Evolutionary conservation across 2,113 vertebrate genomes (phyloP), one percentile per base, ranked within the genome.

Genomic region (Puffinus mauretanicus): DNA sequence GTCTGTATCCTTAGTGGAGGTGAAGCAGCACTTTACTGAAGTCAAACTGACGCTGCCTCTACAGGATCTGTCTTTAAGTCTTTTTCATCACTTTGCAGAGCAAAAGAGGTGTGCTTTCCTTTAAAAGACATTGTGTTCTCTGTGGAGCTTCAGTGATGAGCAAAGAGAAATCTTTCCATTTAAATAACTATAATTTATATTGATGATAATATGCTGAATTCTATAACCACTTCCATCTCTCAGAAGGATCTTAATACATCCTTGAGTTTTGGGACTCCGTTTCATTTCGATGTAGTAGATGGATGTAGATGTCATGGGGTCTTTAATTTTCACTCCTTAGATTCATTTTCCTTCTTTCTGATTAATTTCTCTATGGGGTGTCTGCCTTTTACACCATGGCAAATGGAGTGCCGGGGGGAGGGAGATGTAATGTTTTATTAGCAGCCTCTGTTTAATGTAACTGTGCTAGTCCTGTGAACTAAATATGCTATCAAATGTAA

Each of bases 351-450:
- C 86, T 80, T 90, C 88, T 94, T 96, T 94, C 95, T 97, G 97
- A 97, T 96, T 97, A 96, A 96, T 97, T 97, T 97, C 96, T 95
- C 96, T 94, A 83, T 96, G 84, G 97, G 97, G 94, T 96, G 95
- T 96, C 96, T 96, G 94, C 84, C 51, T 97, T 95, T 95, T 93
- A 81, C 79, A 94, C 95, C 62, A 55, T 5, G 15, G 95, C 46
- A 97, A 94, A 96, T 95, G 42, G 89, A 96, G 79, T 97, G 94
- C 95, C 4, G 0, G 42, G 90, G 89, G 84, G 94, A 94, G 87
- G 65, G 66, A 97, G 82, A 86, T 58, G 54, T 93, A 96, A 93
- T 96, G 91, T 90, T 97, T 93, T 97, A 96, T 96, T 95, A 96
- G 91, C 79, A 94, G 75, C 71, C 64, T 95, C 89, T 94, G 93